Evolutionary conservation across 2,888 invertebrate species (phyloP).

Genomic region (Papilio elwesi): DNA sequence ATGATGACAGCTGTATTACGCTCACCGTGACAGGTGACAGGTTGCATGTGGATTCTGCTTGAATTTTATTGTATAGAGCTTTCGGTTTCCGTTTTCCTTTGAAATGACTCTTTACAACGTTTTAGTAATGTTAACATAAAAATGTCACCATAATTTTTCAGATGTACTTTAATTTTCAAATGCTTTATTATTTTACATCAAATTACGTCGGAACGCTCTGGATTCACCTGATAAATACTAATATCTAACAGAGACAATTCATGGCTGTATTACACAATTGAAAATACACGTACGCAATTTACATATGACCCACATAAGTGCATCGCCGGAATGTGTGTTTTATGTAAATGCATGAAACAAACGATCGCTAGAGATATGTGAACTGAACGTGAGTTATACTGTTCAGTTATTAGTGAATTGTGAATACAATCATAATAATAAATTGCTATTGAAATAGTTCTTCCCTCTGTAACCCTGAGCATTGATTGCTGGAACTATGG

Average conservation of each 20-base stretch:
- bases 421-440: too few relatives aligned
- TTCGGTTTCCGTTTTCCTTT: conserved; percentile 19
- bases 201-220: background rate
- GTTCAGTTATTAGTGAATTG: background rate
- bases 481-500: too few relatives aligned
- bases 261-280: conserved; percentile 24
- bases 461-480: too few relatives aligned
- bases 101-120: background rate
- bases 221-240: background rate
- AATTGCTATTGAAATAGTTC: too few relatives aligned
- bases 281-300: conserved; percentile 22
- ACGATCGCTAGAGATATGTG: background rate
- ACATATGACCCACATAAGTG: conserved; percentile 27
- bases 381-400: background rate
- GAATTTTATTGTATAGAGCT: conserved; percentile 14
- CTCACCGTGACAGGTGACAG: conserved; percentile 10
- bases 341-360: conserved; percentile 27
- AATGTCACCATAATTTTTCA: too few relatives aligned
- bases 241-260: background rate
- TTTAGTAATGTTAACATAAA: too few relatives aligned
- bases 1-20: conserved; percentile 26
- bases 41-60: background rate
- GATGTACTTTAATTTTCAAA: too few relatives aligned
- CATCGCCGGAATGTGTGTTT: conserved; percentile 21
- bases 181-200: too few relatives aligned